Percentiles rank a stretch among this genome's conserved stretches.
phyloP scores from a whole-genome alignment of 2,797 vertebrate genomes.

The Molossus alvarezi region DNA sequence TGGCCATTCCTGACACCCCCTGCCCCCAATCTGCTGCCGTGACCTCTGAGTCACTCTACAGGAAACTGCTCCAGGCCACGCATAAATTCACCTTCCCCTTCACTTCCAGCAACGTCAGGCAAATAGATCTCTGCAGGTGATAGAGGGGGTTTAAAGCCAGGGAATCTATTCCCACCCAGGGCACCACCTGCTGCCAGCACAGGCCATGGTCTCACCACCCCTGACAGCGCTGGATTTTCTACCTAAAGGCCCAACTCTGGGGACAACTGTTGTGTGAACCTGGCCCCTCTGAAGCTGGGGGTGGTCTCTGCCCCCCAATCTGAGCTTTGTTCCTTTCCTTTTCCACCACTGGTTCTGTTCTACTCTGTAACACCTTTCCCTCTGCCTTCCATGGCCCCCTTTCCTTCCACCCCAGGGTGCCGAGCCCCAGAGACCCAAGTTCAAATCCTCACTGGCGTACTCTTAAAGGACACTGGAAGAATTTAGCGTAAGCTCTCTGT shows the following conservation, averaged over 20 bases:
- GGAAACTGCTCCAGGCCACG: neutral
- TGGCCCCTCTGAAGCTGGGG: neutral
- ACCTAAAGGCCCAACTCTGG: neutral
- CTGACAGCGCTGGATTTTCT: neutral
- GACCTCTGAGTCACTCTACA: neutral
- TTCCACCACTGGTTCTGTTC: neutral
- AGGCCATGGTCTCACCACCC: neutral
- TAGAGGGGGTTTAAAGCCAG: neutral
- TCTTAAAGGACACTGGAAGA: neutral
- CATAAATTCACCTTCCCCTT: neutral
- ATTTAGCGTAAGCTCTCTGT: neutral
- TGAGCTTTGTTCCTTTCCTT: neutral
- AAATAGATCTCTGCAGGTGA: constrained; percentile 38
- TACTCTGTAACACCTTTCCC: neutral
- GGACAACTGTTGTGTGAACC: too few relatives aligned
- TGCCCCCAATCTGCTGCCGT: neutral
- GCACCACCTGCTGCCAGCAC: neutral
- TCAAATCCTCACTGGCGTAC: neutral
- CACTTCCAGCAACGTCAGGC: constrained; percentile 57
- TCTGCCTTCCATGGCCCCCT: neutral
- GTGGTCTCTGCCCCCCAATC: neutral
- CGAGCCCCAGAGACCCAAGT: neutral
- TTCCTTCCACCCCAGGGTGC: neutral
- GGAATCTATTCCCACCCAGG: neutral
- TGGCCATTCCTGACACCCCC: neutral